Evolutionary conservation across 2,113 vertebrate genomes (phyloP).

Genomic region (Mixornis gularis): DNA sequence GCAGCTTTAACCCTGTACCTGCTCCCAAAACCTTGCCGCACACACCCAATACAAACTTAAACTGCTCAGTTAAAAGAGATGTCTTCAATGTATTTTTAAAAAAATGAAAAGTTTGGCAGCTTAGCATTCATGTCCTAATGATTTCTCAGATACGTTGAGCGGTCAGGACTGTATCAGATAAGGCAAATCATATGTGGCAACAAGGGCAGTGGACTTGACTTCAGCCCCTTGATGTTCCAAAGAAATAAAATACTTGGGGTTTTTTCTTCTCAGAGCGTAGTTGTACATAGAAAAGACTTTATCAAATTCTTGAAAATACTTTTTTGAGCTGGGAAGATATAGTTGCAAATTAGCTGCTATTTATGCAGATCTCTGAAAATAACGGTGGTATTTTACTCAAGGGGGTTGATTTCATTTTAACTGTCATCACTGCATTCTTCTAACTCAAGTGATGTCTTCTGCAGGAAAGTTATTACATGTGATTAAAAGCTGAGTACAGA

Average conservation of each 20-base stretch:
- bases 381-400: background rate
- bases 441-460: conserved; percentile 5
- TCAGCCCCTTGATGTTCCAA: background rate
- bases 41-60: background rate
- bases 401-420: background rate
- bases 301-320: background rate
- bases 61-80: background rate
- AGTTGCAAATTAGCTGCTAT: background rate
- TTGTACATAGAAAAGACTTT: background rate
- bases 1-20: background rate
- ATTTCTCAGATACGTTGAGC: background rate
- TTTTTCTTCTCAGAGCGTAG: background rate
- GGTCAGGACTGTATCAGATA: background rate
- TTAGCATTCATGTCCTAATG: background rate
- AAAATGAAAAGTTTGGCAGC: background rate
- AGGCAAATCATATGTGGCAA: background rate
- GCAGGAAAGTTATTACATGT: conserved; percentile 1
- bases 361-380: conserved; percentile 38
- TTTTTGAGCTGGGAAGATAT: background rate
- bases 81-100: background rate
- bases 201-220: background rate
- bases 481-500: background rate
- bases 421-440: conserved; percentile 37
- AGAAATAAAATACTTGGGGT: background rate
- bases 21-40: background rate